Conservation (phyloP, 2,888 invertebrate species). For the Linyphia triangularis region DNA sequence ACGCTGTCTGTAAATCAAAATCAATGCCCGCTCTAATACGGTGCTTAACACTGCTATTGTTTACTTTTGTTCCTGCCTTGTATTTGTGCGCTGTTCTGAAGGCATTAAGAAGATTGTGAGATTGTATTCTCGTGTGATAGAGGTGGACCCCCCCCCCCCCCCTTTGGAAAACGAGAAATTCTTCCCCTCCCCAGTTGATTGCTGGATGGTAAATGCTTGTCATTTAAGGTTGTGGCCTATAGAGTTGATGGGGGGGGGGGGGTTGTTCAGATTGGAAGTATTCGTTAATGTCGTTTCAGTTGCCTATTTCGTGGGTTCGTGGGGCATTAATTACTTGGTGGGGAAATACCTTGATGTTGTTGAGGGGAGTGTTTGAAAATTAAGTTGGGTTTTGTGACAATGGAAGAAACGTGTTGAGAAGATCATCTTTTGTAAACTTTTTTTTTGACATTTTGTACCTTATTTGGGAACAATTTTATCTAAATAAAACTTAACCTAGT, state of each 20-base stretch:
- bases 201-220: conserved; percentile 36
- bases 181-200: conserved; percentile 14
- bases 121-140: conserved; percentile 50
- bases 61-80: conserved; percentile 13
- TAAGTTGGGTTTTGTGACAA: no score
- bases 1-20: conserved; percentile 68
- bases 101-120: conserved; percentile 59
- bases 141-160: neutral
- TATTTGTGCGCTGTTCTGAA: conserved; percentile 9
- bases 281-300: no score
- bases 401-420: no score
- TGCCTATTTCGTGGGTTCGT: no score
- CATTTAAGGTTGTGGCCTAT: conserved; percentile 9
- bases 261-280: no score
- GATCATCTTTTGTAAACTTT: no score
- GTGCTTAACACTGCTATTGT: conserved; percentile 48
- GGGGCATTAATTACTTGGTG: no score
- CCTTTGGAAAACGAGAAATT: conserved; percentile 1
- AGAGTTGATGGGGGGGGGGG: neutral
- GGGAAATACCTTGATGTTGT: no score
- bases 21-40: conserved; percentile 68
- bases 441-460: no score
- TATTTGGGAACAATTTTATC: no score
- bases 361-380: no score
- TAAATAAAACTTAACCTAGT: no score